Evolutionary conservation across 1,140 invertebrate genomes (phyloP), one percentile per base, ranked within the genome.

Genomic region (Phthorimaea operculella): DNA sequence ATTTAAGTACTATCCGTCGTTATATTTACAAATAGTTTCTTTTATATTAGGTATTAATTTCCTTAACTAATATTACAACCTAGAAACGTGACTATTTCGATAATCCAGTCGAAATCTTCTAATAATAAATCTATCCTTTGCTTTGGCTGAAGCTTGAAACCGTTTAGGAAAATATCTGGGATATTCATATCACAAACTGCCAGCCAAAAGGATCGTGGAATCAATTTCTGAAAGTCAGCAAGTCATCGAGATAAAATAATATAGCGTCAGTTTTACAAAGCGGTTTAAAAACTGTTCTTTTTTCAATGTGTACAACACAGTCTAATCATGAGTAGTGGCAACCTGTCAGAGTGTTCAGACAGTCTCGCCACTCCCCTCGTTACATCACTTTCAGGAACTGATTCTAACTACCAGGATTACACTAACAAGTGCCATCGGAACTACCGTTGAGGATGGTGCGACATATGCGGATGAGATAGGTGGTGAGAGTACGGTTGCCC

Each of bases 361-460:
- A 6, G 21, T 28, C 21, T 28, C 21, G 21, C 21, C 2, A 28
- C 21, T 28, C 6, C 2, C 2, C 21, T 28, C 21, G 21, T 28
- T 28, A 4, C 21, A 6, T 28, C 6, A 28, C 21, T 28, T 28
- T 28, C 21, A 28, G 21, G 21, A 28, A 28, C 6, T 28, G 21
- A 28, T 28, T 28, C 21, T 28, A 62, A 51, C 11, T 51, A 55
- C 61, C 52, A 34, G 66, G 66, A 72, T 65, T 66, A 68, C 55
- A 69, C 64, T 74, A 60, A 52, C 18, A 18, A 82, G 70, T 74
- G 66, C 72, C 66, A 70, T 28, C 21, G 21, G 61, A 72, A 89
- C 89, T 91, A 92, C 88, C 92, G 91, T 78, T 92, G 91, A 45
- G 90, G 88, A 74, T 92, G 91, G 76, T 87, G 90, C 56, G 90